Evolutionary conservation across 2,113 vertebrate genomes (phyloP).

Genomic region (Charadrius vociferus): DNA sequence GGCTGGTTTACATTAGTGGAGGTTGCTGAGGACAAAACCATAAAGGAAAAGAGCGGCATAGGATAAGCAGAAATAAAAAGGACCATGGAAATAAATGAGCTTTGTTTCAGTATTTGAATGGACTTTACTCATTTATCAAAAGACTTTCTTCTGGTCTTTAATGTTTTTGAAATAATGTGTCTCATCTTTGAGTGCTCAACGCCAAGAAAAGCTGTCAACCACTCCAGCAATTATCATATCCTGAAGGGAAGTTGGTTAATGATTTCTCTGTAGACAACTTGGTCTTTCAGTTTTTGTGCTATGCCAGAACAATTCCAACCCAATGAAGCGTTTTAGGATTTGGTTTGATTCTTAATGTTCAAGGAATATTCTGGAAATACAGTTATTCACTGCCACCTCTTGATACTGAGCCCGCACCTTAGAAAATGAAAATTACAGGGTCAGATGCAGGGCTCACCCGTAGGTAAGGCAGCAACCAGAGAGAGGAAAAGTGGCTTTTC

Average conservation of each 20-base stretch:
- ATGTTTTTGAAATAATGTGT: constrained; percentile 26
- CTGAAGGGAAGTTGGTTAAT: background rate
- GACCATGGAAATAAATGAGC: background rate
- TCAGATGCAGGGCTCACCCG: background rate
- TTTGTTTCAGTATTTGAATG: constrained; percentile 41
- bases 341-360: background rate
- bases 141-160: constrained; percentile 40
- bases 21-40: background rate
- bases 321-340: background rate
- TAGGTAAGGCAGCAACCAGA: background rate
- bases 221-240: constrained; percentile 49
- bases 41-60: background rate
- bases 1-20: background rate
- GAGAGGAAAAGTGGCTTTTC: background rate
- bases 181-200: background rate
- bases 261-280: constrained; percentile 21
- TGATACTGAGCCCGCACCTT: background rate
- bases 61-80: background rate
- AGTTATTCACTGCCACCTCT: background rate
- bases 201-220: constrained; percentile 44
- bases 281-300: constrained; percentile 8
- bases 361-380: background rate
- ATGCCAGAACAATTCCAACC: background rate
- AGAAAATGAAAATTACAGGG: background rate
- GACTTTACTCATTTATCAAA: constrained; percentile 30